phyloP scores from a whole-genome alignment of 1,140 invertebrate genomes.

The Ostrea edulis region DNA sequence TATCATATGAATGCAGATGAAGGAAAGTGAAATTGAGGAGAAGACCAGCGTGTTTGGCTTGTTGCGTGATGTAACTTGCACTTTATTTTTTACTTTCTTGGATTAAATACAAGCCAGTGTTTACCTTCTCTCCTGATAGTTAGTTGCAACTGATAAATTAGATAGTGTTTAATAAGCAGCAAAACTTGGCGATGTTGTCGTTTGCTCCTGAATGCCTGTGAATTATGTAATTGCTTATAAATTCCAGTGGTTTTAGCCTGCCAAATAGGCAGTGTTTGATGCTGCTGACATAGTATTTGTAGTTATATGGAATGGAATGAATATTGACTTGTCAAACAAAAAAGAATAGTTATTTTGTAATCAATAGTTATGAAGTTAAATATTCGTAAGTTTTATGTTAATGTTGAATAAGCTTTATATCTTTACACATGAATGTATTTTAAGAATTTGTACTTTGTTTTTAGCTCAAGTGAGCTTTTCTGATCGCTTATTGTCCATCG shows the following conservation, averaged over 20 bases:
- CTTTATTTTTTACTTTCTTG: background rate
- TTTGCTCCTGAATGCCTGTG: constrained; percentile 9
- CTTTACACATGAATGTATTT: no score
- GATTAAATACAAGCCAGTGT: constrained; percentile 1
- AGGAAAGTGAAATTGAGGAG: constrained; percentile 27
- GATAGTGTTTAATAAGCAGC: constrained; percentile 19
- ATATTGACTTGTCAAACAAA: background rate
- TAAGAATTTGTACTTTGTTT: no score
- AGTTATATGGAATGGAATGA: background rate
- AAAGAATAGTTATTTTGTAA: no score
- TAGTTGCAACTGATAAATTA: constrained; percentile 14
- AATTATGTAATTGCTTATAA: constrained; percentile 38
- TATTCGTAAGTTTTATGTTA: no score
- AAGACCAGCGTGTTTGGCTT: constrained; percentile 31
- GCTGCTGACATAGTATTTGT: background rate
- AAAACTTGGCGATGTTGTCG: background rate
- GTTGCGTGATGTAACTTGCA: background rate
- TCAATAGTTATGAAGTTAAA: no score
- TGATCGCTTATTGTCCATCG: no score
- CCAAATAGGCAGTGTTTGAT: background rate
- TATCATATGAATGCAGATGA: constrained; percentile 29
- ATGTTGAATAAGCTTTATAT: no score
- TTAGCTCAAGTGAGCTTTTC: no score
- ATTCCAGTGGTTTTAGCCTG: background rate
- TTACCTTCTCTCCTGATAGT: background rate